These are phyloP conservation scores for Pangasianodon hypophthalmus DNA, from an alignment of 2,113 vertebrate species.

Conservation along the genomic window DNA sequence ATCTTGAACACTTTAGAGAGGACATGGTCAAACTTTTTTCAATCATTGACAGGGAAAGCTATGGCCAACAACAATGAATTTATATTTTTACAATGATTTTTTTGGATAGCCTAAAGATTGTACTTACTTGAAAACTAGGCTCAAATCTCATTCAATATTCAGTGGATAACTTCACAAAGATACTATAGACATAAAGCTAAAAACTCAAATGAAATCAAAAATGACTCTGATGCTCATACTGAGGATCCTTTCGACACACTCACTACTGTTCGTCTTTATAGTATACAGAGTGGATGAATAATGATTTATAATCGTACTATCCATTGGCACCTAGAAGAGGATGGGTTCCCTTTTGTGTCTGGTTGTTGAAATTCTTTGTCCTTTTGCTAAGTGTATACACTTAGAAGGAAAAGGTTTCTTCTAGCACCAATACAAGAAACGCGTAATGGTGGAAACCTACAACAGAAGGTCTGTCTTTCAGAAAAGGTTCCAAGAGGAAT, in stretches of 20 bases:
- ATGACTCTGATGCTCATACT: slow-evolving; percentile 1
- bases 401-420: neutral
- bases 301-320: neutral
- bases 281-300: neutral
- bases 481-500: neutral
- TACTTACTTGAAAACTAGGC: neutral
- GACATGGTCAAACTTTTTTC: neutral
- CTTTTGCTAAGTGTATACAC: neutral
- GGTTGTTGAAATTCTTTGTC: neutral
- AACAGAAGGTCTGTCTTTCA: neutral
- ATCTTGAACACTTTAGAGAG: neutral
- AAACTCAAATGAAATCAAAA: neutral
- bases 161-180: neutral
- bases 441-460: neutral
- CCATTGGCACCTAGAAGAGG: neutral
- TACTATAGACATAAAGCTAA: neutral
- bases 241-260: neutral
- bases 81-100: neutral
- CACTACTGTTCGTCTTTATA: neutral
- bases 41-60: neutral
- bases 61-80: neutral
- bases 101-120: neutral
- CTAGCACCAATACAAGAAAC: neutral
- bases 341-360: neutral
- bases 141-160: neutral